Base-by-base conservation (phyloP, 2,888 invertebrate species). In the Chelonus formosanus region DNA sequence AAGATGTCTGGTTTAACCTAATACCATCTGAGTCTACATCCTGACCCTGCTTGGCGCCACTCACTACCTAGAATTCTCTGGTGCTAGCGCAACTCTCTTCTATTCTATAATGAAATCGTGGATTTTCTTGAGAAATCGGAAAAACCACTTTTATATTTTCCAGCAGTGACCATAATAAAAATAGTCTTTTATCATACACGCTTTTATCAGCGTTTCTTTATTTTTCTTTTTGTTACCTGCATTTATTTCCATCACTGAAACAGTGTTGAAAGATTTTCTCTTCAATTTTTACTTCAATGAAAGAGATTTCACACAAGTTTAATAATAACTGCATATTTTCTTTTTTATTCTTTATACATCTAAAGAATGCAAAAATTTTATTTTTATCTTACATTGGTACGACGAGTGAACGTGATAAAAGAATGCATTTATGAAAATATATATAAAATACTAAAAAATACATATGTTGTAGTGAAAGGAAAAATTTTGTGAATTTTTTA, bases 51-150 rank as follows among this genome's bases (percentile, higher is more conserved):
- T 10, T 63, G 35, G 43, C 47, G 55, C 47, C 48, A 58, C 10
- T 34, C 47, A 32, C 5, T 34, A 10, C 36, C 40, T 47, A 43
- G 35, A 55, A 36, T 6, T 35, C 34, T 47, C 5, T 44, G 3
- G 32, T 35, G 20, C 36, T 44, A 7, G 32, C 54, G 20, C 36
- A 4, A 6, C 35, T 54, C n/a, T 5, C 36, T 63, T 65, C 67
- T 56, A 69, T 65, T 54, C 63, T 67, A 66, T 71, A 71, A 71
- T 70, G 67, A 65, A 69, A 71, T 71, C 68, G 67, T 70, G 65
- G 63, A 69, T 68, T 70, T 70, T 52, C 32, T 40, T 3, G 6
- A 3, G 40, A 40, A 40, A 40, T 32, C 45, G 44, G 45, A 45
- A 57, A 56, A 57, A 57, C 44, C 44, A 43, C 34, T 57, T 44